Evolutionary conservation across 2,113 vertebrate species (phyloP).

Genomic region (Pygoscelis antarcticus): DNA sequence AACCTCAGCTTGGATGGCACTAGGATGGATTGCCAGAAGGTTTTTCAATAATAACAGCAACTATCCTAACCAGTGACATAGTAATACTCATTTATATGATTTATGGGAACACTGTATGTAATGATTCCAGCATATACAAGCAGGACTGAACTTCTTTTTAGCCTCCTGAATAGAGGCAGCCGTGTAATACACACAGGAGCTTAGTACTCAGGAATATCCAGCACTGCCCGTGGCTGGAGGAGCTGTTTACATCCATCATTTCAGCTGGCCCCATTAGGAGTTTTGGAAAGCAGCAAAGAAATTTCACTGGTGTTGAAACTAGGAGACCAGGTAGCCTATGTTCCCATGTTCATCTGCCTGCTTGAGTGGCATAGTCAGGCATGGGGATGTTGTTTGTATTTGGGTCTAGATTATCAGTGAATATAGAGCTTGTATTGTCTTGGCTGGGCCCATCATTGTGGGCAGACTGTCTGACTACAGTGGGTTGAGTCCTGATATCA

Average conservation of each 20-base stretch:
- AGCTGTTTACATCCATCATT: slow-evolving; percentile 40
- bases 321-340: background rate
- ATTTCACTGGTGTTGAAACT: background rate
- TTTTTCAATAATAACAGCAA: slow-evolving; percentile 57
- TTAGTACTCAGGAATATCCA: slow-evolving; percentile 42
- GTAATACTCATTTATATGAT: slow-evolving; percentile 48
- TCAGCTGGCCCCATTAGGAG: slow-evolving; percentile 1
- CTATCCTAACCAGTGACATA: background rate
- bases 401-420: slow-evolving; percentile 37
- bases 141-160: slow-evolving; percentile 60
- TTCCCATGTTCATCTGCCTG: background rate
- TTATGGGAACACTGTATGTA: slow-evolving; percentile 34
- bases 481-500: slow-evolving; percentile 66
- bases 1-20: background rate
- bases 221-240: slow-evolving; percentile 39
- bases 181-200: slow-evolving; percentile 39
- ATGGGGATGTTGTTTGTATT: background rate
- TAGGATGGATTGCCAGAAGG: background rate
- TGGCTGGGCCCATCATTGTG: slow-evolving; percentile 58
- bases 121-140: slow-evolving; percentile 63
- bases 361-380: background rate
- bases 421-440: slow-evolving; percentile 42
- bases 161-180: slow-evolving; percentile 55
- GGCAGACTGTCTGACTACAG: slow-evolving; percentile 70
- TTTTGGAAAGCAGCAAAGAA: background rate